Percentiles rank a stretch among this genome's conserved stretches.
phyloP scores from a whole-genome alignment of 2,797 vertebrate genomes.

The Argya squamiceps region DNA sequence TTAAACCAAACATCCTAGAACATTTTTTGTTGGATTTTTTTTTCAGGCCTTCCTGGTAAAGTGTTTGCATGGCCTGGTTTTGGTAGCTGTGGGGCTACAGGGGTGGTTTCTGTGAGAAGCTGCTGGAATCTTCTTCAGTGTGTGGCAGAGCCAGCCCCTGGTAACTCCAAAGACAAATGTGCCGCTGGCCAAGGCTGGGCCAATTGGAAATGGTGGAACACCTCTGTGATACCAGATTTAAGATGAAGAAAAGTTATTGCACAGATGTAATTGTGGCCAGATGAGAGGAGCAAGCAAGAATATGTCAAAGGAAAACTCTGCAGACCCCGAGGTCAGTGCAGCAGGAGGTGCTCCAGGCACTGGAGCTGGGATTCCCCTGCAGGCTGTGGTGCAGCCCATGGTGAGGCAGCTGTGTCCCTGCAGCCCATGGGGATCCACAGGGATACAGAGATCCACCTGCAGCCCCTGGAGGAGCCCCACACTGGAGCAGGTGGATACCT shows the following conservation, averaged over 20 bases:
- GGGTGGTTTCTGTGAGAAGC: not conserved
- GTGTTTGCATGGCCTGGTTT: not conserved
- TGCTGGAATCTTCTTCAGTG: not conserved
- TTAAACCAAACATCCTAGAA: not conserved
- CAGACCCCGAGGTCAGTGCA: fast-evolving
- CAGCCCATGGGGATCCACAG: not conserved
- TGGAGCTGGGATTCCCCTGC: too few relatives aligned
- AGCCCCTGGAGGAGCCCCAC: not conserved
- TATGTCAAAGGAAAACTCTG: fast-evolving
- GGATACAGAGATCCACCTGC: not conserved
- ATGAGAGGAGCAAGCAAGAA: too few relatives aligned
- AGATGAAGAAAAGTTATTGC: not conserved
- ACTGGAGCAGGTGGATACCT: not conserved
- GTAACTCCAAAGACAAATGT: not conserved
- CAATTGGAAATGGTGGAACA: not conserved
- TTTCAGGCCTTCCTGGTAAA: not conserved
- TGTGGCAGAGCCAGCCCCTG: not conserved
- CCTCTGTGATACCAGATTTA: not conserved
- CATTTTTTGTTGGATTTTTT: too few relatives aligned
- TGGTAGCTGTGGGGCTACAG: too few relatives aligned
- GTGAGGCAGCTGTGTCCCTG: too few relatives aligned
- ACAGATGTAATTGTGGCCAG: not conserved
- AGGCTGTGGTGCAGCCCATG: not conserved
- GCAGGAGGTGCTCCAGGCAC: not conserved
- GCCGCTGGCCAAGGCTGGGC: not conserved